A percentile compares a stretch with the other conserved stretches of the same genome.
Conservation (phyloP, 2,113 vertebrate genomes). For the Otus sunia region DNA sequence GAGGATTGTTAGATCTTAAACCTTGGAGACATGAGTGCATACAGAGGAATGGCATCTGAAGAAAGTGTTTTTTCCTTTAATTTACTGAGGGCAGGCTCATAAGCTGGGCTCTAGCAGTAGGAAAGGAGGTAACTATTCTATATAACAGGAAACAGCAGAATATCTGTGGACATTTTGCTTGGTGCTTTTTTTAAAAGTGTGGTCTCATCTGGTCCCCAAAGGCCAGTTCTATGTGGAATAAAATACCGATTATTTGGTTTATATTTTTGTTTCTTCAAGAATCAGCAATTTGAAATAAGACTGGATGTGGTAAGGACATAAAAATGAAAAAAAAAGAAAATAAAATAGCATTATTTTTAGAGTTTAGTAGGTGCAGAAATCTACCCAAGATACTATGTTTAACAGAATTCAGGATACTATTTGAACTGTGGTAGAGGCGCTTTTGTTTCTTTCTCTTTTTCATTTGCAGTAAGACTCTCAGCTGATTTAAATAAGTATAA, state of each 20-base stretch:
- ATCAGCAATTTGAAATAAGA: background rate
- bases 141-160: background rate
- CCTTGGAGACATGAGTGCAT: constrained; percentile 69
- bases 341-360: background rate
- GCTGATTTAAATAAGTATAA: background rate
- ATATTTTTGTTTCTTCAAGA: background rate
- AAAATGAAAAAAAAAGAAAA: background rate
- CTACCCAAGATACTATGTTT: background rate
- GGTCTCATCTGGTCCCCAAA: background rate
- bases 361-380: background rate
- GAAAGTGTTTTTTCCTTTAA: constrained; percentile 57
- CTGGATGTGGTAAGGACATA: background rate
- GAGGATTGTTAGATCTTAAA: constrained; percentile 71
- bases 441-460: background rate
- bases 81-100: constrained; percentile 42
- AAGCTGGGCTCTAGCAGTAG: background rate
- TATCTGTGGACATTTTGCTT: background rate
- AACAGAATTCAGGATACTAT: background rate
- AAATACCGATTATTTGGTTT: background rate
- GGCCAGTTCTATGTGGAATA: background rate
- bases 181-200: background rate
- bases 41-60: constrained; percentile 67
- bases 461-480: background rate
- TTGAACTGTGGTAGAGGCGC: background rate
- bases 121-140: background rate